Evolutionary conservation across 2,888 invertebrate species (phyloP).

Genomic region (Melinopterus prodromus): DNA sequence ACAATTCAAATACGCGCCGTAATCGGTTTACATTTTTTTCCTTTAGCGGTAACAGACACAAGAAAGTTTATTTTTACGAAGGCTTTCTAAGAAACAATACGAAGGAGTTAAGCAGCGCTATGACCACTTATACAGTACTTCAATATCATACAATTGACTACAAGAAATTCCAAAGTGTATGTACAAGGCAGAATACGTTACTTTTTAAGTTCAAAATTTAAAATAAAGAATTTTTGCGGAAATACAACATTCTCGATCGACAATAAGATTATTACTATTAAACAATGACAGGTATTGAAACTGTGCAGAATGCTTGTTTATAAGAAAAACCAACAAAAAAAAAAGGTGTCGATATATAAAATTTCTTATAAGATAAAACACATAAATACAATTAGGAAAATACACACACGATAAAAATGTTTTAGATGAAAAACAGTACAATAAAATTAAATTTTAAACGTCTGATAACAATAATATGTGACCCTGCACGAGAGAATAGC

Average conservation of each 20-base stretch:
- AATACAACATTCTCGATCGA: background rate
- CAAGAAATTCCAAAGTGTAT: background rate
- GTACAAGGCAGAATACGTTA: background rate
- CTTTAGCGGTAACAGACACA: background rate
- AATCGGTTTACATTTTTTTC: background rate
- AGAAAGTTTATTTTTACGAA: background rate
- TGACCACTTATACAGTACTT: background rate
- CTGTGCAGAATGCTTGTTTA: no score
- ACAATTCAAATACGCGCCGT: background rate
- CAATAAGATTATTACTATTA: background rate
- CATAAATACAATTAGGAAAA: background rate
- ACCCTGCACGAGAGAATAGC: no score
- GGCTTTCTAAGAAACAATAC: slow-evolving; percentile 10
- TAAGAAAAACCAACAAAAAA: no score
- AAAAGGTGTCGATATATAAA: no score
- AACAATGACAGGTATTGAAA: no score
- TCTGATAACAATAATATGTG: background rate
- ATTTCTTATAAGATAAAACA: no score
- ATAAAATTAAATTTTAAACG: background rate
- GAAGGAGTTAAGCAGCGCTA: background rate
- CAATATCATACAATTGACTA: slow-evolving; percentile 16
- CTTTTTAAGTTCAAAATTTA: background rate
- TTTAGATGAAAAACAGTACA: background rate
- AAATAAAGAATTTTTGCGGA: background rate
- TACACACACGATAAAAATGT: background rate